Percentiles rank a stretch among this genome's conserved stretches.
These are phyloP conservation scores for Sepiola atlantica DNA, from an alignment of 2,888 invertebrate genomes.

Conservation along the genomic window DNA sequence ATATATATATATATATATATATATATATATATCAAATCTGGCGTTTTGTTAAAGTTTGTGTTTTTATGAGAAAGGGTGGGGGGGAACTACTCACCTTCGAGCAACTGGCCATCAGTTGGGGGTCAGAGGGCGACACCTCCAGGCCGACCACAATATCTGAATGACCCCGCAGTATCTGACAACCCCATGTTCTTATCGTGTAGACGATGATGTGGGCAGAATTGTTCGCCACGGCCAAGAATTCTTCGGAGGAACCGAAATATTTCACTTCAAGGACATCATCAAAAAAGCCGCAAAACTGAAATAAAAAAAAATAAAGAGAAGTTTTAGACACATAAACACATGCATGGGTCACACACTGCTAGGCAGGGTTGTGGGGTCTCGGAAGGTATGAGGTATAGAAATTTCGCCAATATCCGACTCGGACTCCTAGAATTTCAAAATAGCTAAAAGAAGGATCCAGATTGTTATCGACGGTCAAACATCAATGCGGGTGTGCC, in stretches of 20 bases:
- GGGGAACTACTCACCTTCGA: background rate
- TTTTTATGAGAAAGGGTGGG: background rate
- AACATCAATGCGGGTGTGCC: too few relatives aligned
- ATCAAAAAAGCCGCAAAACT: conserved; percentile 43
- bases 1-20: too few relatives aligned
- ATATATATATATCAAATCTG: background rate
- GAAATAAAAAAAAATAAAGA: background rate
- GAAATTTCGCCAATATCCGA: too few relatives aligned
- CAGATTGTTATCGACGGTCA: too few relatives aligned
- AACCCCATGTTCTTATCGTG: background rate
- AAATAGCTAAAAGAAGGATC: too few relatives aligned
- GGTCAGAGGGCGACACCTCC: conserved; percentile 19
- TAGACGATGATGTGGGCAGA: background rate
- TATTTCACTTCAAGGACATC: background rate
- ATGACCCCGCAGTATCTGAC: conserved; percentile 18
- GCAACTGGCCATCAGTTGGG: conserved; percentile 39
- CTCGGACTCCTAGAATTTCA: too few relatives aligned
- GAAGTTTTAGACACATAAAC: background rate
- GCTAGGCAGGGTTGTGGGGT: background rate
- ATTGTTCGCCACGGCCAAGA: conserved; percentile 23
- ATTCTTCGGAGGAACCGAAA: background rate
- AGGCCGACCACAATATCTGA: conserved; percentile 36
- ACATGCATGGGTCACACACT: background rate
- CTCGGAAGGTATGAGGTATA: too few relatives aligned
- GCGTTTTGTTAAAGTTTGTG: background rate